Evolutionary conservation across 2,113 vertebrate species (phyloP).

Genomic region (Hyaena hyaena): DNA sequence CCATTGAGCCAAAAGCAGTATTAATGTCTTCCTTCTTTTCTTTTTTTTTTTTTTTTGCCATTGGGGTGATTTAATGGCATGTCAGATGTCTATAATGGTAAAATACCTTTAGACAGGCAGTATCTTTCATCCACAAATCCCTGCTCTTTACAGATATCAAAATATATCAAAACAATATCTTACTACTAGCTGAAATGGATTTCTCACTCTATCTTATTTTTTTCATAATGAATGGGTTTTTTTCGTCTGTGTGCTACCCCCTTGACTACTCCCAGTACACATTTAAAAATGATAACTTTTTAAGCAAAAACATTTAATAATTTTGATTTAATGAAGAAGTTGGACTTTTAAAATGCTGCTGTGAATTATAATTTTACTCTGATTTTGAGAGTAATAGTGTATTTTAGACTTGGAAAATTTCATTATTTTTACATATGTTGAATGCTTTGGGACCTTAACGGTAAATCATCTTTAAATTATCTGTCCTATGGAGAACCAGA

Average conservation of each 20-base stretch:
- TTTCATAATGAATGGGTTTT: constrained; percentile 32
- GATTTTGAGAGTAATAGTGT: background rate
- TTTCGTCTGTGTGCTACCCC: background rate
- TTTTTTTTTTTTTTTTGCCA: background rate
- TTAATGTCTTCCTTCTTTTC: background rate
- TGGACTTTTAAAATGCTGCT: background rate
- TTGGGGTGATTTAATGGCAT: constrained; percentile 54
- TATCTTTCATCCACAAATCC: constrained; percentile 69
- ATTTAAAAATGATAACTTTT: background rate
- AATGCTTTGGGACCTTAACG: background rate
- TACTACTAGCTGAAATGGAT: constrained; percentile 4
- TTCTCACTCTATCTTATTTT: constrained; percentile 14
- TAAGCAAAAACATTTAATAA: background rate
- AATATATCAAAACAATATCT: constrained; percentile 38
- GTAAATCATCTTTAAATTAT: constrained; percentile 29
- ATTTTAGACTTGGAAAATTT: background rate
- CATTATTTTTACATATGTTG: background rate
- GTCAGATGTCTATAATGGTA: constrained; percentile 61
- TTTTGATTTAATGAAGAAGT: constrained; percentile 34
- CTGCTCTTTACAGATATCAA: constrained; percentile 75
- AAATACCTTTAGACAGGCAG: constrained; percentile 62
- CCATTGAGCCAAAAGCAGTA: background rate
- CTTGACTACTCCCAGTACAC: background rate
- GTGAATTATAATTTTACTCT: background rate
- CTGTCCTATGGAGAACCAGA: background rate